phyloP scores from a whole-genome alignment of 1,140 invertebrate genomes.

The Drosophila pseudoananassae region DNA sequence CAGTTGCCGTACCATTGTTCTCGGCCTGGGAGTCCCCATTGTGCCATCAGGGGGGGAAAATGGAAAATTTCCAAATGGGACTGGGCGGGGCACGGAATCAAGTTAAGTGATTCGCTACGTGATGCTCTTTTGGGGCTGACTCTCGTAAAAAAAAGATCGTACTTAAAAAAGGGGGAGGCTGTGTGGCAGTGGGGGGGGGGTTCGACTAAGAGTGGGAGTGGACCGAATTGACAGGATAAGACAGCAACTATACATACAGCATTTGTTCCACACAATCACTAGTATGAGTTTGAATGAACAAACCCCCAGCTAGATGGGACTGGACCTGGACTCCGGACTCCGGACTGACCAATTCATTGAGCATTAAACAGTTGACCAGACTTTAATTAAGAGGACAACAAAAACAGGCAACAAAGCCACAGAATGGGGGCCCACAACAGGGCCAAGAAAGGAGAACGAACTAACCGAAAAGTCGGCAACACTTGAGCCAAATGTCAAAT shows the following conservation, averaged over 20 bases:
- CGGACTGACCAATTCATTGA: slow-evolving; percentile 37
- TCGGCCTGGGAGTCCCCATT: slow-evolving; percentile 44
- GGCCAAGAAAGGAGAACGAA: slow-evolving; percentile 26
- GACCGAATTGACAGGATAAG: too few relatives aligned
- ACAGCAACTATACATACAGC: neutral
- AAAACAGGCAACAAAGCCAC: slow-evolving; percentile 24
- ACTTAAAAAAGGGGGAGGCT: neutral
- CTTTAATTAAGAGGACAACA: slow-evolving; percentile 70
- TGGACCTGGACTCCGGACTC: slow-evolving; percentile 9
- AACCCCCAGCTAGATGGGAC: slow-evolving; percentile 5
- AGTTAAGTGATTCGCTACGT: slow-evolving; percentile 84
- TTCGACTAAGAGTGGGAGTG: too few relatives aligned
- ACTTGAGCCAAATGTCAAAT: slow-evolving; percentile 82
- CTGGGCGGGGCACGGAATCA: slow-evolving; percentile 47
- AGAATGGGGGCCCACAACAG: neutral
- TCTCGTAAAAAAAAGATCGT: slow-evolving; percentile 35
- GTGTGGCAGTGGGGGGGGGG: too few relatives aligned
- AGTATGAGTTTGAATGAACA: slow-evolving; percentile 6
- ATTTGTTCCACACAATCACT: too few relatives aligned
- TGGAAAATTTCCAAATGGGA: neutral
- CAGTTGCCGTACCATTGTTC: slow-evolving; percentile 18
- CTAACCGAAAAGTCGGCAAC: slow-evolving; percentile 79
- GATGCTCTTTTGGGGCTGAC: slow-evolving; percentile 58
- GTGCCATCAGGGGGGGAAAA: slow-evolving; percentile 35
- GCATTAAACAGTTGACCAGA: slow-evolving; percentile 68